Conservation (phyloP, 2,888 invertebrate genomes). For the Odontomyia ornata region DNA sequence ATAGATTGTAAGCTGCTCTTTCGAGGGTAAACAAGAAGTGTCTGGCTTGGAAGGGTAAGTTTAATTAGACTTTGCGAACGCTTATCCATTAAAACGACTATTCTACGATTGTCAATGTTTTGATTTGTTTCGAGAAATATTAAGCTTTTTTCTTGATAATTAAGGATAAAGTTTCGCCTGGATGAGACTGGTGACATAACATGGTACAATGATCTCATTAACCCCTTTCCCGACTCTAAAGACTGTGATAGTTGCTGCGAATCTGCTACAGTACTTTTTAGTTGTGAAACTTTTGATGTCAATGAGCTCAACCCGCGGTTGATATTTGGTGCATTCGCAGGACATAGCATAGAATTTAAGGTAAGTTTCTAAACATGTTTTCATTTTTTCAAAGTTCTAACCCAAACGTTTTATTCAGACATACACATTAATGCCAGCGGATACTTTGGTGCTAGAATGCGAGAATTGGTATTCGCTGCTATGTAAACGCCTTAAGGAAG, state of each 20-base stretch:
- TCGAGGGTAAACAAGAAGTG: slow-evolving; percentile 58
- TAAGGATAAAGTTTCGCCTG: slow-evolving; percentile 64
- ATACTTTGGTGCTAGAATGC: slow-evolving; percentile 68
- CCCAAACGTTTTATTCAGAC: slow-evolving; percentile 59
- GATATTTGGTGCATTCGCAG: slow-evolving; percentile 71
- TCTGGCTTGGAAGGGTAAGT: slow-evolving; percentile 61
- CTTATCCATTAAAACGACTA: neutral
- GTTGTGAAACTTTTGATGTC: slow-evolving; percentile 74
- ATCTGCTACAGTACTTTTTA: slow-evolving; percentile 69
- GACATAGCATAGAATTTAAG: slow-evolving; percentile 73
- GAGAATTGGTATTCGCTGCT: slow-evolving; percentile 72
- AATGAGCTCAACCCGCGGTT: slow-evolving; percentile 62
- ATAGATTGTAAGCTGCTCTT: slow-evolving; percentile 55
- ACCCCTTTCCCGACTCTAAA: slow-evolving; percentile 60
- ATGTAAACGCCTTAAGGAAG: slow-evolving; percentile 68
- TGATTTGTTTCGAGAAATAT: too few relatives aligned
- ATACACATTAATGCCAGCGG: slow-evolving; percentile 66
- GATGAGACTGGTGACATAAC: slow-evolving; percentile 72
- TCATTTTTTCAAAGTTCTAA: neutral
- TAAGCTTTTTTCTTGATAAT: slow-evolving; percentile 51
- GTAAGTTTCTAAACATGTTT: slow-evolving; percentile 54
- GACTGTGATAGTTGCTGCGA: slow-evolving; percentile 59
- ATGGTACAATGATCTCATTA: slow-evolving; percentile 68
- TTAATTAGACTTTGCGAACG: neutral
- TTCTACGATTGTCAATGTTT: too few relatives aligned